Evolutionary conservation across 2,888 invertebrate genomes (phyloP).

Genomic region (Schizotus pectinicornis): DNA sequence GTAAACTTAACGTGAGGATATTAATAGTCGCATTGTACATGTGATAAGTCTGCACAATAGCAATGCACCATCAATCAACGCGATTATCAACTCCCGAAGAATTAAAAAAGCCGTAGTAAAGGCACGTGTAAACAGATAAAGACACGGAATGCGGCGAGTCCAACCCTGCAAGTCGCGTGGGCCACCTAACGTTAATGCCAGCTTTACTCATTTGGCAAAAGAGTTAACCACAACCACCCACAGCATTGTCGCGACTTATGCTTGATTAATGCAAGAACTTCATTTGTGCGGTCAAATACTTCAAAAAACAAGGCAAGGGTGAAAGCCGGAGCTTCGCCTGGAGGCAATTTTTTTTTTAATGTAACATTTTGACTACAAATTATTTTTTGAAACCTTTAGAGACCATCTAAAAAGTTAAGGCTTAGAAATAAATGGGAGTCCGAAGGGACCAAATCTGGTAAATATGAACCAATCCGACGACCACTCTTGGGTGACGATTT

Average conservation of each 20-base stretch:
- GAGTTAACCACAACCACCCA: conserved; percentile 19
- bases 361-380: too few species aligned
- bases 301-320: too few species aligned
- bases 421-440: too few species aligned
- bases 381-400: too few species aligned
- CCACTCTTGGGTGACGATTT: too few species aligned
- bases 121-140: conserved; percentile 12
- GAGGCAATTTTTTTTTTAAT: too few species aligned
- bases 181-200: conserved; percentile 9
- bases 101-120: conserved; percentile 21
- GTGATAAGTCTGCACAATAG: conserved; percentile 22
- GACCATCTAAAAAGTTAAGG: too few species aligned
- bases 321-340: too few species aligned
- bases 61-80: conserved; percentile 14
- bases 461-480: too few species aligned
- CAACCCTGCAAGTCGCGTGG: conserved; percentile 13
- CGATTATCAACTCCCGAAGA: conserved; percentile 19
- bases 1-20: conserved; percentile 20
- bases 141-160: conserved; percentile 1
- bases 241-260: conserved; percentile 1
- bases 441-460: too few species aligned
- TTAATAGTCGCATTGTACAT: conserved; percentile 16
- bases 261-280: conserved; percentile 25
- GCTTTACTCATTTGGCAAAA: too few species aligned
- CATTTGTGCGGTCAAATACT: conserved; percentile 28